Evolutionary conservation across 2,888 invertebrate genomes (phyloP).

Genomic region (Neoscelio sp.): DNA sequence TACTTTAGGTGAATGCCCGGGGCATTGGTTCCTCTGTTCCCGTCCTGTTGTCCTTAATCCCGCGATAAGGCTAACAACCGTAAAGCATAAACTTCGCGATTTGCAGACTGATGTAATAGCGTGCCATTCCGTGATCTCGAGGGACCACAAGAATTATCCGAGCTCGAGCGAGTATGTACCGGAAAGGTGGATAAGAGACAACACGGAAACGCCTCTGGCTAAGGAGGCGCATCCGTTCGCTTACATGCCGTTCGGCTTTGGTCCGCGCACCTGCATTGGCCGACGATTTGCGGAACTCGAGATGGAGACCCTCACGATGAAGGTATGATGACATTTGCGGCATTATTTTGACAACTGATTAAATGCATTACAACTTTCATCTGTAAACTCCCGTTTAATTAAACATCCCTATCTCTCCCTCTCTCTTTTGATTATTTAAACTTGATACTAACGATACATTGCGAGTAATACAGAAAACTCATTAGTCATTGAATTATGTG

Average conservation of each 20-base stretch:
- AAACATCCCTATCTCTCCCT: no score
- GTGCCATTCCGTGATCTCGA: slow-evolving; percentile 76
- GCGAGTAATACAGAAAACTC: no score
- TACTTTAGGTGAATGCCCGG: slow-evolving; percentile 24
- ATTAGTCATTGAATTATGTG: no score
- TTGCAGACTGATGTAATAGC: slow-evolving; percentile 75
- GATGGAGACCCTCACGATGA: slow-evolving; percentile 85
- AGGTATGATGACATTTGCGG: slow-evolving; percentile 68
- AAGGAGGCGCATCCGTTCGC: slow-evolving; percentile 86
- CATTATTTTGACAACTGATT: slow-evolving; percentile 15
- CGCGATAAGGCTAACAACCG: slow-evolving; percentile 58
- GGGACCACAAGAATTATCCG: slow-evolving; percentile 84
- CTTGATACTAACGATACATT: no score
- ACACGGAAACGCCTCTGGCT: slow-evolving; percentile 79
- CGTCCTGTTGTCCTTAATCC: not conserved
- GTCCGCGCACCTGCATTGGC: slow-evolving; percentile 88
- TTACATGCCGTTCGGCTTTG: slow-evolving; percentile 88
- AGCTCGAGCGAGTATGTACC: slow-evolving; percentile 86
- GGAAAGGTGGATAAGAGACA: slow-evolving; percentile 88
- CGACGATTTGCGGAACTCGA: slow-evolving; percentile 89
- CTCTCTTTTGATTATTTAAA: no score
- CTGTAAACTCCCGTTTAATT: no score
- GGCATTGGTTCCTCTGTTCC: slow-evolving; percentile 10
- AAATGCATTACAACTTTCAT: not conserved
- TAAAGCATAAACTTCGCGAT: slow-evolving; percentile 66